phyloP scores from a whole-genome alignment of 2,797 vertebrate species.

The Gadopsis marmoratus region DNA sequence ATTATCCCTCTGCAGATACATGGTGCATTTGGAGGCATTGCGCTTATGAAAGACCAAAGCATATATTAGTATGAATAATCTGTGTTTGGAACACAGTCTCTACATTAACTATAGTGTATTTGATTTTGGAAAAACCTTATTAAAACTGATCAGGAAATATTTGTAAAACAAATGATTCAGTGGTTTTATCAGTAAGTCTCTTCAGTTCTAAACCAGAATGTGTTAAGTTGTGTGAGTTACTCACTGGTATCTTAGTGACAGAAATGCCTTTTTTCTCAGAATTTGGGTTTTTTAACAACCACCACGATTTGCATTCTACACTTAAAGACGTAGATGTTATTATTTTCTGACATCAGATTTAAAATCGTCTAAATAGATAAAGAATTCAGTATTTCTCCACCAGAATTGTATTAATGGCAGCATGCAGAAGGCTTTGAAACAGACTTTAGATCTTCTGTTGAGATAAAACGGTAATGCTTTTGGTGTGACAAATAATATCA shows the following conservation, averaged over 20 bases:
- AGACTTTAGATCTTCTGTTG: background rate
- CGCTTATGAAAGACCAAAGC: constrained; percentile 30
- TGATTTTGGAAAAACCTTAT: background rate
- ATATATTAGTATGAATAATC: background rate
- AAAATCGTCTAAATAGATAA: background rate
- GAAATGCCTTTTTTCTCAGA: background rate
- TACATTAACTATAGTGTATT: background rate
- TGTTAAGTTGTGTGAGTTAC: background rate
- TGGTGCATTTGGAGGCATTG: background rate
- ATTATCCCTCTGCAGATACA: background rate
- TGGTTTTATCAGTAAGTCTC: background rate
- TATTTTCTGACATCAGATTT: background rate
- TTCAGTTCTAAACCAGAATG: background rate
- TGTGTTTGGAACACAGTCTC: background rate
- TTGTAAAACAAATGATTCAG: background rate
- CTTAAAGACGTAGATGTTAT: background rate
- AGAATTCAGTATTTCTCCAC: background rate
- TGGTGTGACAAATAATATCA: background rate
- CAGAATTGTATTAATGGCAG: background rate
- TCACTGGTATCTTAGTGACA: background rate
- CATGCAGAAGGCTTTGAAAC: background rate
- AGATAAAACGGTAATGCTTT: background rate
- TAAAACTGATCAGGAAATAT: background rate
- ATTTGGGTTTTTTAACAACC: background rate
- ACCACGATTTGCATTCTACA: background rate